These are phyloP conservation scores for Tenodera sinensis DNA, from an alignment of 2,888 invertebrate genomes.

Conservation along the genomic window DNA sequence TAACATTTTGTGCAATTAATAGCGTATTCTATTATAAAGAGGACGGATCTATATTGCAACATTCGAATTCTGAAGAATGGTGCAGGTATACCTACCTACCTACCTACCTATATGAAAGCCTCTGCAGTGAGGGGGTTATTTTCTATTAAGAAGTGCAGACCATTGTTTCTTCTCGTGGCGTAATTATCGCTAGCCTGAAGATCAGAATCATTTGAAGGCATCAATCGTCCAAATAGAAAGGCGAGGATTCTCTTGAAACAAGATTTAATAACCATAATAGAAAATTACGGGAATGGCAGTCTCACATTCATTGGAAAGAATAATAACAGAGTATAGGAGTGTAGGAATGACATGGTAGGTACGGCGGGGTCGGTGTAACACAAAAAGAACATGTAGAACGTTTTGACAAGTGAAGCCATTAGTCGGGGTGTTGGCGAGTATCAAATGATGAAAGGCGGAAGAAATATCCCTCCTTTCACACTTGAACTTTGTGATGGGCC, in stretches of 20 bases:
- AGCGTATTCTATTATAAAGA: no score
- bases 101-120: no score
- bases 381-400: background rate
- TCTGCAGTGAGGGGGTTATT: background rate
- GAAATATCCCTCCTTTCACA: background rate
- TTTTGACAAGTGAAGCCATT: constrained; percentile 7
- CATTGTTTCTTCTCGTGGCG: background rate
- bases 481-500: constrained; percentile 12
- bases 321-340: background rate
- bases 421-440: constrained; percentile 6
- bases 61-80: no score
- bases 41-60: no score
- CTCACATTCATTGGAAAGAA: background rate
- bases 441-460: background rate
- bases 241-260: background rate
- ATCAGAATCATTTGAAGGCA: background rate
- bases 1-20: no score
- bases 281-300: constrained; percentile 6
- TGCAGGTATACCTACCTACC: no score
- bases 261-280: constrained; percentile 8
- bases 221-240: background rate
- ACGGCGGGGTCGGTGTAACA: background rate
- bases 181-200: background rate
- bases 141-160: background rate
- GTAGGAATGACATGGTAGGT: background rate